These are phyloP conservation scores for Hybognathus amarus DNA, from an alignment of 2,797 vertebrate species.

Conservation along the genomic window DNA sequence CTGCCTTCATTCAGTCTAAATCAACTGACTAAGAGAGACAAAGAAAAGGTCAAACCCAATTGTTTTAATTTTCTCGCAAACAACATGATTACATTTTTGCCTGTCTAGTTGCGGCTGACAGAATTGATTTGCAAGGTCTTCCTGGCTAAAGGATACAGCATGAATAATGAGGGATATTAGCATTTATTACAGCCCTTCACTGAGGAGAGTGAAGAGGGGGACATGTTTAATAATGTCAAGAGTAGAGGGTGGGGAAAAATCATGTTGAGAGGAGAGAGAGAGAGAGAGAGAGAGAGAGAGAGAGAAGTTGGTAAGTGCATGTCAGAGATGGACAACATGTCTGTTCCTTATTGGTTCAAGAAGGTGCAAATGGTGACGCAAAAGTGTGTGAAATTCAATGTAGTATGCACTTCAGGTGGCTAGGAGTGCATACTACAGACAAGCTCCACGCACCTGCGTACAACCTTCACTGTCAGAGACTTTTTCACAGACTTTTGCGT, in stretches of 20 bases:
- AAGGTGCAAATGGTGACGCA: no score
- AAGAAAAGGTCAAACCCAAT: constrained; percentile 52
- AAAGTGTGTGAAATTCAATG: no score
- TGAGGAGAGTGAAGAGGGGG: constrained; percentile 22
- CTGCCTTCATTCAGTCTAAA: constrained; percentile 36
- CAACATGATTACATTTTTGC: constrained; percentile 57
- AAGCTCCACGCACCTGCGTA: no score
- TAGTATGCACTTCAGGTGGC: no score
- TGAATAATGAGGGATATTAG: constrained; percentile 48
- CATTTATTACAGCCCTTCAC: constrained; percentile 44
- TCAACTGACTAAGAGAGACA: constrained; percentile 59
- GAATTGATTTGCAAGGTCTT: constrained; percentile 59
- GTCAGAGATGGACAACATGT: background rate
- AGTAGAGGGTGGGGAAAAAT: background rate
- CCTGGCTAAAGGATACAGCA: constrained; percentile 42
- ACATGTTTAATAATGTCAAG: constrained; percentile 14
- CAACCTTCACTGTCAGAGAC: no score
- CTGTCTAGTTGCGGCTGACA: constrained; percentile 57
- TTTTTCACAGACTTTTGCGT: no score
- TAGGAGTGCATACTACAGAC: no score
- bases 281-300: no score
- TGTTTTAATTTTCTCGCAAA: constrained; percentile 62
- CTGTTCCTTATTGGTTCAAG: background rate
- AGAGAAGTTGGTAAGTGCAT: background rate
- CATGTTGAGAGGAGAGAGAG: constrained; percentile 17